Percentiles rank a stretch among this genome's conserved stretches.
These are phyloP conservation scores for Glaucopsyche alexis DNA, from an alignment of 2,888 invertebrate species.

Conservation along the genomic window DNA sequence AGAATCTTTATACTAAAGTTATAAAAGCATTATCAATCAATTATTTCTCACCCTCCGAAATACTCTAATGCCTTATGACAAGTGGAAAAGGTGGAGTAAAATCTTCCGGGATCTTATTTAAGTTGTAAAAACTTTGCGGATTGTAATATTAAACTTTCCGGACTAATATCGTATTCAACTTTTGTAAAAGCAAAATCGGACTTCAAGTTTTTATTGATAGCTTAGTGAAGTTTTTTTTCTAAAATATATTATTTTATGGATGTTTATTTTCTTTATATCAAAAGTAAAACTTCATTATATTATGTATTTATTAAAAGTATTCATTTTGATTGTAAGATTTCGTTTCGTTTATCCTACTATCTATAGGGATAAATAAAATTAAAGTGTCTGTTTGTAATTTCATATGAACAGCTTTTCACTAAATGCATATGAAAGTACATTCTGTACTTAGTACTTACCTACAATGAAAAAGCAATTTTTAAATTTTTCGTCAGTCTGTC, in stretches of 20 bases:
- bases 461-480: too few relatives aligned
- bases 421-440: too few relatives aligned
- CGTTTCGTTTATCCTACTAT: too few relatives aligned
- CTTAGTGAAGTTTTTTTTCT: slow-evolving; percentile 33
- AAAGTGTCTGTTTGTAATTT: too few relatives aligned
- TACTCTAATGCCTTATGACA: slow-evolving; percentile 34
- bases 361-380: too few relatives aligned
- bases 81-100: slow-evolving; percentile 46
- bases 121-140: slow-evolving; percentile 53
- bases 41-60: neutral
- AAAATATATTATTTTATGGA: neutral
- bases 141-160: slow-evolving; percentile 46
- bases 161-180: slow-evolving; percentile 41
- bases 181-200: slow-evolving; percentile 46
- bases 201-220: slow-evolving; percentile 42
- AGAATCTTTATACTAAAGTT: neutral
- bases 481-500: too few relatives aligned
- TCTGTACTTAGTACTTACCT: too few relatives aligned
- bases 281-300: too few relatives aligned
- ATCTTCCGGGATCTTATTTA: slow-evolving; percentile 54
- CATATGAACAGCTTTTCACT: too few relatives aligned
- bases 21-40: slow-evolving; percentile 20
- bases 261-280: too few relatives aligned
- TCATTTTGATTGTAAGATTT: too few relatives aligned
- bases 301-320: too few relatives aligned